Percentiles rank a stretch among this genome's conserved stretches.
These are phyloP conservation scores for Drosophila ironensis DNA, from an alignment of 1,140 invertebrate genomes.

Conservation along the genomic window DNA sequence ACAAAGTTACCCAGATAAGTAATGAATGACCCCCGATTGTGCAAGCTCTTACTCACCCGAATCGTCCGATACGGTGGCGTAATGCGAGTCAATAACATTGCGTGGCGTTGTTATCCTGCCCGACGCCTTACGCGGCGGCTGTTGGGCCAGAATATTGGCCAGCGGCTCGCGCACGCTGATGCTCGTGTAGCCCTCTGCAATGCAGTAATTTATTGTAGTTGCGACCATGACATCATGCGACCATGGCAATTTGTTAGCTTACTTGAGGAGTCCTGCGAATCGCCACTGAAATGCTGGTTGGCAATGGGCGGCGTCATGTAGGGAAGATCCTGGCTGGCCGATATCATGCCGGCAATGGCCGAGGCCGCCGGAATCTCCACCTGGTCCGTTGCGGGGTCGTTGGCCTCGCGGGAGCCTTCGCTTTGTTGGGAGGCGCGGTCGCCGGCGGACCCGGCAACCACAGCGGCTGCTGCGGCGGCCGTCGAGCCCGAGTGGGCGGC, in stretches of 20 bases:
- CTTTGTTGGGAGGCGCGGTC: constrained; percentile 59
- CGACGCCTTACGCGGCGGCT: constrained; percentile 79
- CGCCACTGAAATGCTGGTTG: constrained; percentile 88
- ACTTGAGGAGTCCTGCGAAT: constrained; percentile 93
- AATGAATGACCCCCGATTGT: too few species aligned
- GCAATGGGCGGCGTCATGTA: constrained; percentile 93
- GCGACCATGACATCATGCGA: neutral
- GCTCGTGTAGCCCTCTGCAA: constrained; percentile 93
- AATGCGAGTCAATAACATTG: constrained; percentile 85
- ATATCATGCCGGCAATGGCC: constrained; percentile 91
- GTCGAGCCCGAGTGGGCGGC: constrained; percentile 31
- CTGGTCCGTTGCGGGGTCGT: constrained; percentile 47
- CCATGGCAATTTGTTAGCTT: constrained; percentile 81
- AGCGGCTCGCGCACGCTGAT: constrained; percentile 94
- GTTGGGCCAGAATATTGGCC: constrained; percentile 87
- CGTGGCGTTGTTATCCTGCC: constrained; percentile 81
- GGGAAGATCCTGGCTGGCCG: constrained; percentile 93
- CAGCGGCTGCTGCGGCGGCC: constrained; percentile 38
- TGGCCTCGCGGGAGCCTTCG: constrained; percentile 45
- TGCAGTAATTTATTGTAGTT: neutral
- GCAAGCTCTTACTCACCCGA: constrained; percentile 87
- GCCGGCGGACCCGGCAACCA: constrained; percentile 10
- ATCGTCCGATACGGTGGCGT: constrained; percentile 92
- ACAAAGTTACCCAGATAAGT: too few species aligned
- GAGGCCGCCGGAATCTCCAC: constrained; percentile 88